Evolutionary conservation across 1,140 invertebrate species (phyloP).

Genomic region (Goniozus legneri): DNA sequence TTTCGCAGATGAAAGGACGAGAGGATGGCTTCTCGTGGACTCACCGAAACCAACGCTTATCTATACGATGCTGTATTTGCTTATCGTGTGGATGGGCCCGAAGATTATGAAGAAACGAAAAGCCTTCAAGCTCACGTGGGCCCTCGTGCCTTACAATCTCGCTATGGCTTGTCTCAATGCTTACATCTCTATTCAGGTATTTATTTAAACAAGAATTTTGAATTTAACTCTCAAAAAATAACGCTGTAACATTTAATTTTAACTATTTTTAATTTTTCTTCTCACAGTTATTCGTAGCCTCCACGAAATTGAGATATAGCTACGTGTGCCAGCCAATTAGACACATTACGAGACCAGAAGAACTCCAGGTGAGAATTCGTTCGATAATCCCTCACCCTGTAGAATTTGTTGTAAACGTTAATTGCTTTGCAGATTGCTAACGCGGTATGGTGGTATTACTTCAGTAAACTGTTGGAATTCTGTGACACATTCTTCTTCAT

Average conservation of each 20-base stretch:
- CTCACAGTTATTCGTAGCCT: slow-evolving; percentile 69
- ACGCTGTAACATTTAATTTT: no score
- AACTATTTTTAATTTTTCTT: slow-evolving; percentile 7
- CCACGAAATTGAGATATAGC: slow-evolving; percentile 77
- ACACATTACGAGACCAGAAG: slow-evolving; percentile 76
- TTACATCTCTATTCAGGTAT: slow-evolving; percentile 77
- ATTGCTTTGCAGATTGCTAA: slow-evolving; percentile 73
- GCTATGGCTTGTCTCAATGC: slow-evolving; percentile 79
- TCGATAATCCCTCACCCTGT: neutral
- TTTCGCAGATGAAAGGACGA: slow-evolving; percentile 72
- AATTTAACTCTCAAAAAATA: no score
- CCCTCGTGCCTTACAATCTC: slow-evolving; percentile 83
- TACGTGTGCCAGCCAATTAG: slow-evolving; percentile 87
- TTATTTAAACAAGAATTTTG: no score
- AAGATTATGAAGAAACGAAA: slow-evolving; percentile 78
- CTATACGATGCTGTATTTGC: slow-evolving; percentile 73
- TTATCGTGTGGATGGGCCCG: slow-evolving; percentile 77
- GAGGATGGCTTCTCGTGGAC: slow-evolving; percentile 83
- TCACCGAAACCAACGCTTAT: slow-evolving; percentile 75
- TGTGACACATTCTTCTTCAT: slow-evolving; percentile 92
- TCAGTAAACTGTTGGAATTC: slow-evolving; percentile 92
- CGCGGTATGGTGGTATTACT: slow-evolving; percentile 96
- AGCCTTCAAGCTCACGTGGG: slow-evolving; percentile 73
- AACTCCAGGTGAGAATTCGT: slow-evolving; percentile 67
- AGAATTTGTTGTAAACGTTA: slow-evolving; percentile 1